A percentile compares a stretch with the other conserved stretches of the same genome.
These are phyloP conservation scores for Tor tambroides DNA, from an alignment of 2,113 vertebrate genomes.

Conservation along the genomic window DNA sequence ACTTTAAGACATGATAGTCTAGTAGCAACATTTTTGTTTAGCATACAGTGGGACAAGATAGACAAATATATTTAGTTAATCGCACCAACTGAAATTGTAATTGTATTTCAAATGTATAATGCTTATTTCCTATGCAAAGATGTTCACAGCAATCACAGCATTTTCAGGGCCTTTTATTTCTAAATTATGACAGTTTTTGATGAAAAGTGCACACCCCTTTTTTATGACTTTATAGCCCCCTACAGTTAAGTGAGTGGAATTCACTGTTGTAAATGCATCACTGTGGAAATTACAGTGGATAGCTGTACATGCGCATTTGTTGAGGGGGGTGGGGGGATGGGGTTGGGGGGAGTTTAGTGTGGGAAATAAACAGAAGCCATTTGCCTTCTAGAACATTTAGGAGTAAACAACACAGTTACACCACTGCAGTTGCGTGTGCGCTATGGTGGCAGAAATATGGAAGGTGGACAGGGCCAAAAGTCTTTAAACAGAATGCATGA, in stretches of 20 bases:
- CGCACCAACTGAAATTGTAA: neutral
- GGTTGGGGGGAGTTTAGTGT: no score
- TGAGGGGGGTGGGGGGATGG: no score
- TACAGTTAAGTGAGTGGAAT: no score
- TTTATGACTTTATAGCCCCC: no score
- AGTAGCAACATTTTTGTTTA: neutral
- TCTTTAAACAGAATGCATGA: no score
- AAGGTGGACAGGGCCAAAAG: no score
- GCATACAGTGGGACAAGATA: neutral
- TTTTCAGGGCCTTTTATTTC: neutral
- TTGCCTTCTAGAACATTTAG: neutral
- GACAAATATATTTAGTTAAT: neutral
- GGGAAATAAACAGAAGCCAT: no score
- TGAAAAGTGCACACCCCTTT: no score
- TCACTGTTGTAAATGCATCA: no score
- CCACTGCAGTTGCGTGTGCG: neutral
- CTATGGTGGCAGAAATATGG: neutral
- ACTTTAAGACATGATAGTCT: neutral
- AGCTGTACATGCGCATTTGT: no score
- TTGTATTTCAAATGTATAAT: neutral
- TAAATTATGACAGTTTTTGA: neutral
- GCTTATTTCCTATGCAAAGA: neutral
- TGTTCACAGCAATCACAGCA: neutral
- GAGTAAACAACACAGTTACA: neutral
- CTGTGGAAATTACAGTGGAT: no score